Conservation (phyloP, 2,888 invertebrate genomes). For the Eilema sororculum region DNA sequence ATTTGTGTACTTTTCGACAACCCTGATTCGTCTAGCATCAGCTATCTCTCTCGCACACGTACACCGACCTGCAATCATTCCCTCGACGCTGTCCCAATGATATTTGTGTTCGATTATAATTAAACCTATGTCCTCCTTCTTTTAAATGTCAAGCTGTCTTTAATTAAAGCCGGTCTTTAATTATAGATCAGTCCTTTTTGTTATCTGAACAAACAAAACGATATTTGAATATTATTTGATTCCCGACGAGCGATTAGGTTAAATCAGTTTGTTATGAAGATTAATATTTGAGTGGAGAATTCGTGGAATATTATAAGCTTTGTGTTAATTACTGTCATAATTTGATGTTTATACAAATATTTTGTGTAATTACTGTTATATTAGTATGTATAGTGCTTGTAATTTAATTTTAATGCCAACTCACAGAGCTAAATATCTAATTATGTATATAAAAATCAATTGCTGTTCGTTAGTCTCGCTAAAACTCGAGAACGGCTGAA, state of each 20-base stretch:
- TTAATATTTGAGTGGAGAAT: conserved; percentile 21
- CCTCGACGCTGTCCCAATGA: conserved; percentile 81
- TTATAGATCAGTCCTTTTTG: conserved; percentile 76
- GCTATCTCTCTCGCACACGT: conserved; percentile 55
- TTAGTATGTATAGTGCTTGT: background rate
- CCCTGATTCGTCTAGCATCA: conserved; percentile 39
- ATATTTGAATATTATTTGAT: conserved; percentile 46
- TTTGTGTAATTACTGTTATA: background rate
- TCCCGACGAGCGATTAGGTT: conserved; percentile 43
- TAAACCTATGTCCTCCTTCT: conserved; percentile 81
- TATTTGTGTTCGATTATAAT: conserved; percentile 82
- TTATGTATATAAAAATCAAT: too few species aligned
- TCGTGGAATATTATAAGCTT: conserved; percentile 14
- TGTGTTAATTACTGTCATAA: background rate
- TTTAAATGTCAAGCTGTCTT: conserved; percentile 86
- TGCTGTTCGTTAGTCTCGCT: too few species aligned
- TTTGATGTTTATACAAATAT: conserved; percentile 15
- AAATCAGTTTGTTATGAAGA: conserved; percentile 39
- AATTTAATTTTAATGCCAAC: background rate
- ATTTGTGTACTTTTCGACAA: conserved; percentile 13
- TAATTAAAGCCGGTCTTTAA: conserved; percentile 77
- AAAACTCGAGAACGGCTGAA: too few species aligned
- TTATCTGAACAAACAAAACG: conserved; percentile 58
- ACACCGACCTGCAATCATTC: conserved; percentile 74
- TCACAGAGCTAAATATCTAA: too few species aligned